Evolutionary conservation across 2,888 invertebrate genomes (phyloP).

Genomic region (Carpatolechia fugitivella): DNA sequence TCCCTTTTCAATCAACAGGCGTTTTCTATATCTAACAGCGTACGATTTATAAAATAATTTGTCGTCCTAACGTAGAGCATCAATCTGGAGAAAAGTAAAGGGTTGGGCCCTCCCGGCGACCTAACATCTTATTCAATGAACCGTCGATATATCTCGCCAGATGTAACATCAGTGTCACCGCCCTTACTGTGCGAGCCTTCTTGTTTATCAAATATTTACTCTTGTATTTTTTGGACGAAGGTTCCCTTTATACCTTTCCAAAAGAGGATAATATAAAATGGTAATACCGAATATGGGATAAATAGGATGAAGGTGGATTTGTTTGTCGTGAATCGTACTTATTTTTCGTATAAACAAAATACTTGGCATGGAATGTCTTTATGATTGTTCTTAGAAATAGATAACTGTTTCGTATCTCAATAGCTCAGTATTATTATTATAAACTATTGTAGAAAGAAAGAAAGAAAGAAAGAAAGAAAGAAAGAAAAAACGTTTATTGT

Average conservation of each 20-base stretch:
- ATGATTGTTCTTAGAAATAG: too few relatives aligned
- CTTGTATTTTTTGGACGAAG: background rate
- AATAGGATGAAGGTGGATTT: background rate
- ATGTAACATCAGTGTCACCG: slow-evolving; percentile 5
- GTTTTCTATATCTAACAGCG: background rate
- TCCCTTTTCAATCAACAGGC: background rate
- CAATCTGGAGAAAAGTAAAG: background rate
- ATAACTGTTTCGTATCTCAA: too few relatives aligned
- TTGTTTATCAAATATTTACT: slow-evolving; percentile 1
- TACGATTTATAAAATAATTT: background rate
- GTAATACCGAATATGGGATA: slow-evolving; percentile 1
- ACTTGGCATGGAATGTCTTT: background rate
- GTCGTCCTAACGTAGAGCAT: background rate
- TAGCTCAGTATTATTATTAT: too few relatives aligned
- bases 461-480: too few relatives aligned
- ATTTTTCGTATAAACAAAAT: background rate
- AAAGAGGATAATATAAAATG: background rate
- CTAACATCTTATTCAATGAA: slow-evolving; percentile 16
- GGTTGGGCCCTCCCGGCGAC: slow-evolving; percentile 22
- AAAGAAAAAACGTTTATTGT: too few relatives aligned
- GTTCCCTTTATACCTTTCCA: background rate
- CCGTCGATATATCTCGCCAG: slow-evolving; percentile 5
- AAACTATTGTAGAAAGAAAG: too few relatives aligned
- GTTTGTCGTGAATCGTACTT: background rate
- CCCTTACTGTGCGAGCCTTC: background rate